Conservation (phyloP, 2,888 invertebrate genomes). For the Scaptomyza cyrtandrae region DNA sequence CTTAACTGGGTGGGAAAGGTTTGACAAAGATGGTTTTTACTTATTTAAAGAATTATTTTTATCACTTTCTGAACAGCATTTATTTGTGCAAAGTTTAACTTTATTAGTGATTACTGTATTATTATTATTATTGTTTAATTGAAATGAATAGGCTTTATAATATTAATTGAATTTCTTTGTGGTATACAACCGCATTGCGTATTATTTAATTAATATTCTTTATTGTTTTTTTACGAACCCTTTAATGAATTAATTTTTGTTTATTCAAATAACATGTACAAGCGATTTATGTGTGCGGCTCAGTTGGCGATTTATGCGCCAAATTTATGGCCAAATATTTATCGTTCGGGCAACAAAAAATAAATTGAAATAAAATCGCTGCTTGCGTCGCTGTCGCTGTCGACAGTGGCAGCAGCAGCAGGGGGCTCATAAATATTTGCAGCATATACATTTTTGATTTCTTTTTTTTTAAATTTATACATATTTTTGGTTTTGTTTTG, state of each 20-base stretch:
- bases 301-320: conserved; percentile 54
- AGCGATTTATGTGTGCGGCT: conserved; percentile 30
- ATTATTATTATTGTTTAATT: conserved; percentile 3
- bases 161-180: conserved; percentile 25
- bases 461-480: conserved; percentile 23
- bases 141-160: not conserved
- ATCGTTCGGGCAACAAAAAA: conserved; percentile 52
- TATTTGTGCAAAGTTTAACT: not conserved
- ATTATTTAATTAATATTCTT: conserved; percentile 18
- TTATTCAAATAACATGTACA: conserved; percentile 30
- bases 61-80: not conserved
- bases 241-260: conserved; percentile 42
- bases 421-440: conserved; percentile 68
- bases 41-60: not conserved
- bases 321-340: conserved; percentile 75
- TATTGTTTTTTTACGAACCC: conserved; percentile 10
- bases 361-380: conserved; percentile 68
- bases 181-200: conserved; percentile 10
- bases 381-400: conserved; percentile 25
- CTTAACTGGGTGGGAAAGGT: too few species aligned
- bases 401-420: conserved; percentile 27
- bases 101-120: not conserved
- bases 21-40: too few species aligned
- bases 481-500: conserved; percentile 3
- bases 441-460: conserved; percentile 64